Percentiles rank a stretch among this genome's conserved stretches.
These are phyloP conservation scores for Dipodomys spectabilis DNA, from an alignment of 2,113 vertebrate species.

Conservation along the genomic window DNA sequence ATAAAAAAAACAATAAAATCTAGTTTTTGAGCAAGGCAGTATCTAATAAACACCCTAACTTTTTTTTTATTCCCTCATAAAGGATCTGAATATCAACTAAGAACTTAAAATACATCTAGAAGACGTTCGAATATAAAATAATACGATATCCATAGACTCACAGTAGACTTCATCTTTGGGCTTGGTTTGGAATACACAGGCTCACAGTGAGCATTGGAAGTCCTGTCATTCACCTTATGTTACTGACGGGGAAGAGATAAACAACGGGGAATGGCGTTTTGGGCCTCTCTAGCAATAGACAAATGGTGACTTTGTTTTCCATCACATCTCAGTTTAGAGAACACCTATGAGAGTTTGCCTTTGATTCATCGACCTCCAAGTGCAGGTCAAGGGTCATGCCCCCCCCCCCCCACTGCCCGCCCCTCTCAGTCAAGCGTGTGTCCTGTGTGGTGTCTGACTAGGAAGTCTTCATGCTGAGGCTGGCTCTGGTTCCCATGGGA, in stretches of 20 bases:
- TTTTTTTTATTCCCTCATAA: neutral
- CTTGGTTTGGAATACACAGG: neutral
- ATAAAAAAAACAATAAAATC: neutral
- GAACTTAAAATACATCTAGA: neutral
- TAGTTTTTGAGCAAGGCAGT: neutral
- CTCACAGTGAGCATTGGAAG: neutral
- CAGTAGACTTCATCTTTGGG: neutral
- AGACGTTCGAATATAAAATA: neutral
- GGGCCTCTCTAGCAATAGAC: neutral
- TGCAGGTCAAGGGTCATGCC: neutral
- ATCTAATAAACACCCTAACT: neutral
- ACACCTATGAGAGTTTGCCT: neutral
- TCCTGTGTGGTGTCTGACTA: neutral
- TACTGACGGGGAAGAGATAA: neutral
- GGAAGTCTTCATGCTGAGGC: neutral
- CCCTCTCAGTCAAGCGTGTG: neutral
- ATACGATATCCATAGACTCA: neutral
- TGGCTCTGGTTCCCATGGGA: conserved; percentile 21
- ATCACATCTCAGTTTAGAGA: neutral
- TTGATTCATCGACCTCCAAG: neutral
- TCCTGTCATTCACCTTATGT: neutral
- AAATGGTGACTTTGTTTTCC: neutral
- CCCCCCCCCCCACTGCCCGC: too few relatives aligned
- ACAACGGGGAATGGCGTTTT: neutral
- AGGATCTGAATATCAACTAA: neutral